Evolutionary conservation across 2,113 vertebrate genomes (phyloP).

Genomic region (Porphyrio hochstetteri): DNA sequence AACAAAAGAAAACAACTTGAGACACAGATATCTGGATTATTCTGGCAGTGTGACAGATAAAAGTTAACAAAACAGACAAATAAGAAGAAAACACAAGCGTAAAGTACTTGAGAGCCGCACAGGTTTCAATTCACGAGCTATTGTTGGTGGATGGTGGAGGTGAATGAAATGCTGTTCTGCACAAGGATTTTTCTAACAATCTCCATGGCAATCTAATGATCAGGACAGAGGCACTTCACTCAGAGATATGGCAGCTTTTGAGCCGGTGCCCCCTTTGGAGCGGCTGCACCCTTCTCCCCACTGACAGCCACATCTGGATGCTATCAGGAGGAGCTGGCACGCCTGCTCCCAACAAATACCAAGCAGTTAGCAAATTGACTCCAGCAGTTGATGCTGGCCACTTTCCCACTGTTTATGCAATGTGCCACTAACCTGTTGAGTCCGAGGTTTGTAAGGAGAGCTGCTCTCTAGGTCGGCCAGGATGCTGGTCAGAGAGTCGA

Average conservation of each 20-base stretch:
- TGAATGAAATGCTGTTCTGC: neutral
- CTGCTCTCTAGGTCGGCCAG: slow-evolving; percentile 96
- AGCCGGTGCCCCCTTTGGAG: neutral
- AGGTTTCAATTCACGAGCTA: neutral
- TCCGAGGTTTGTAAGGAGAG: slow-evolving; percentile 91
- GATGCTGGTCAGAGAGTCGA: slow-evolving; percentile 96
- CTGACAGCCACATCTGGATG: slow-evolving; percentile 65
- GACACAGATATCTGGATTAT: neutral
- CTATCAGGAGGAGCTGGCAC: slow-evolving; percentile 41
- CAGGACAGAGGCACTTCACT: neutral
- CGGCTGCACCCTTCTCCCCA: neutral
- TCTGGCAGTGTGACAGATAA: neutral
- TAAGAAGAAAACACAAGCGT: neutral
- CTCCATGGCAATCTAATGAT: neutral
- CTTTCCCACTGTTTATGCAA: neutral
- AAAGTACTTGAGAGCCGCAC: neutral
- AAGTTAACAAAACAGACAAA: neutral
- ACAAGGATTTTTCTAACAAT: neutral
- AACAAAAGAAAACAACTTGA: neutral
- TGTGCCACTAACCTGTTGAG: slow-evolving; percentile 79
- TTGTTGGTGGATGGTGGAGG: neutral
- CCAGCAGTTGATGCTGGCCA: slow-evolving; percentile 22
- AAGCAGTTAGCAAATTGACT: slow-evolving; percentile 40
- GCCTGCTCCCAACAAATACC: slow-evolving; percentile 15
- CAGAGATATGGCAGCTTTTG: neutral